Evolutionary conservation across 2,113 vertebrate species (phyloP), one percentile per base, ranked within the genome.

Genomic region (Otolemur garnettii): DNA sequence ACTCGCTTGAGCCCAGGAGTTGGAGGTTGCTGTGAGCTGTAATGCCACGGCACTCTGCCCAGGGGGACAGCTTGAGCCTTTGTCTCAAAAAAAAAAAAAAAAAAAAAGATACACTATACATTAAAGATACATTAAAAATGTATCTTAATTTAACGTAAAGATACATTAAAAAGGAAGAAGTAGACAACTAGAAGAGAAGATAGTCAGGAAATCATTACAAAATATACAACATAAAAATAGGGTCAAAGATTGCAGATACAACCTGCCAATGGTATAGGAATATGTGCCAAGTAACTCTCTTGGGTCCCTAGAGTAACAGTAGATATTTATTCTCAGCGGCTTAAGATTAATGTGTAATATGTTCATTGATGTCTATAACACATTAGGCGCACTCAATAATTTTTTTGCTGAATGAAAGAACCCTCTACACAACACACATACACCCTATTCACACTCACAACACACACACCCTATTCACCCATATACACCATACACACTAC

Each of bases 361-460:
- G 5, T 6, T 64, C 15, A 15, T 0, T 74, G 80, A 55, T 38
- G n/a, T 38, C 92, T 64, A 1, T 12, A 57, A 69, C 12, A 94
- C 21, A 77, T 1, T n/a, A 93, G 12, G 26, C 33, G 26, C 38
- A 57, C 9, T 92, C 92, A 66, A 4, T 50, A 57, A 5, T 45
- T 26, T 68, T 96, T 94, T 74, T 87, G 55, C 72, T 90, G 90
- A 87, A 74, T 7, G 26, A 84, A 22, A 77, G 38, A 82, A 50
- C 45, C 45, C 45, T 50, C 7, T 50, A 50, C 45, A 50, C 45
- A 50, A 50, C 45, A 50, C 45, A 50, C 45, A 50, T 7, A 50
- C 45, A 9, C 45, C 45, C 8, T 50, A 50, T 50, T 50, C 45
- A 10, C 45, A 50, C 10, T 9, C 45, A 50, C 45, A 50, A 50